Evolutionary conservation across 2,888 invertebrate genomes (phyloP), one percentile per base, ranked within the genome.

Genomic region (Entomobrya proxima): DNA sequence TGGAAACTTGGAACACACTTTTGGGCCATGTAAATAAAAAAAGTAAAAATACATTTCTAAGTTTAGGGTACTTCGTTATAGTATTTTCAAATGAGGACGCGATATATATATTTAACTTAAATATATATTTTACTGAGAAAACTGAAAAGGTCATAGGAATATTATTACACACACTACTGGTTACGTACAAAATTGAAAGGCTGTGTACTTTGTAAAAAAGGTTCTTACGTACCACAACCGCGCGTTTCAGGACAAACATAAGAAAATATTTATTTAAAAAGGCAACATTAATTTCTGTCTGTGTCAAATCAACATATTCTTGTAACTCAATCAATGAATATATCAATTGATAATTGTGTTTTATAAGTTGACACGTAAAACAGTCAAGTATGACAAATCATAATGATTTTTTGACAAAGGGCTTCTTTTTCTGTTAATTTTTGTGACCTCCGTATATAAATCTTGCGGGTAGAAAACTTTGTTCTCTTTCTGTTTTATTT

Each of bases 151-250:
- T 18, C 7, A 24, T 18, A 40, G 11, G 4, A 6, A 27, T 61
- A 30, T 24, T 6, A 4, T 18, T 55, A 4, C 18, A 18, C 11
- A 32, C 32, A 3, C 9, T 72, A 47, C 47, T 72, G 47, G 27
- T 69, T 30, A 74, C 35, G 74, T 74, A 74, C 74, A 74, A 74
- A 74, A 47, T 74, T 74, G 5, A 74, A 74, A 74, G 74, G 74
- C 74, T 74, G 74, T 52, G 52, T 50, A 50, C 52, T 74, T 52
- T 74, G n/a, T 74, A 35, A 7, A 30, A 50, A 72, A 74, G 35
- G 2, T 35, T 35, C n/a, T n/a, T 64, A 21, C 3, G 15, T 40
- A 67, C n/a, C n/a, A n/a, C n/a, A n/a, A n/a, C n/a, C n/a, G n/a
- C 67, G 40, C 21, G n/a, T 52, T 40, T 40, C 67, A 40, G 24